Conservation (phyloP, 2,113 vertebrate species). For the Aegypius monachus region DNA sequence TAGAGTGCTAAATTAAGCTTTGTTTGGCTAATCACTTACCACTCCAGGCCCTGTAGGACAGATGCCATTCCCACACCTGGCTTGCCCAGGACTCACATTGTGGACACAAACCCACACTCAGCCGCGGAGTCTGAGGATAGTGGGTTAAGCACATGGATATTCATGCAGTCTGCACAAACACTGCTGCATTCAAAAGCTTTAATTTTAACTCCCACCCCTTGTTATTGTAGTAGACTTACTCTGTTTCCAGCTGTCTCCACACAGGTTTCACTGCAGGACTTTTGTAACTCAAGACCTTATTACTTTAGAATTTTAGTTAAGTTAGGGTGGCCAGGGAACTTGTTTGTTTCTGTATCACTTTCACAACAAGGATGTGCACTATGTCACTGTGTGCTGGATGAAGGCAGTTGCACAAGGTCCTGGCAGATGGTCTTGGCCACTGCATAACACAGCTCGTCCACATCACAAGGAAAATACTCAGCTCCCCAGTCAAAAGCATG, state of each 20-base stretch:
- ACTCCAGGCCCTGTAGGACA: not conserved
- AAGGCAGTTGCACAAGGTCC: not conserved
- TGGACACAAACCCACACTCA: not conserved
- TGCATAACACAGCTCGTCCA: not conserved
- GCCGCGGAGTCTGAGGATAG: not conserved
- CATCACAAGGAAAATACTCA: not conserved
- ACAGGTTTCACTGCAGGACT: not conserved
- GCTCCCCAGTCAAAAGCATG: not conserved
- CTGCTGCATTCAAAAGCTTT: not conserved
- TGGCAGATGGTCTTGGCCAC: not conserved
- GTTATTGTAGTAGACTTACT: not conserved
- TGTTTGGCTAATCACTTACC: not conserved
- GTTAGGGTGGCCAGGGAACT: rapidly evolving
- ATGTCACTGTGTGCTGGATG: not conserved
- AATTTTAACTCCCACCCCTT: not conserved
- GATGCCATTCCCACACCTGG: not conserved
- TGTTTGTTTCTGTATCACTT: not conserved
- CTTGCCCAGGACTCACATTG: not conserved
- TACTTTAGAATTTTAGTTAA: not conserved
- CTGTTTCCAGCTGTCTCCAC: not conserved
- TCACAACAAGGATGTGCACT: not conserved
- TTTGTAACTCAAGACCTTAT: not conserved
- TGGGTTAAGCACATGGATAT: not conserved
- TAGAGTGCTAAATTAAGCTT: not conserved
- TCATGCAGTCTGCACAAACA: not conserved